Base-by-base conservation (phyloP, 2,113 vertebrate genomes). In the Panthera uncia region DNA sequence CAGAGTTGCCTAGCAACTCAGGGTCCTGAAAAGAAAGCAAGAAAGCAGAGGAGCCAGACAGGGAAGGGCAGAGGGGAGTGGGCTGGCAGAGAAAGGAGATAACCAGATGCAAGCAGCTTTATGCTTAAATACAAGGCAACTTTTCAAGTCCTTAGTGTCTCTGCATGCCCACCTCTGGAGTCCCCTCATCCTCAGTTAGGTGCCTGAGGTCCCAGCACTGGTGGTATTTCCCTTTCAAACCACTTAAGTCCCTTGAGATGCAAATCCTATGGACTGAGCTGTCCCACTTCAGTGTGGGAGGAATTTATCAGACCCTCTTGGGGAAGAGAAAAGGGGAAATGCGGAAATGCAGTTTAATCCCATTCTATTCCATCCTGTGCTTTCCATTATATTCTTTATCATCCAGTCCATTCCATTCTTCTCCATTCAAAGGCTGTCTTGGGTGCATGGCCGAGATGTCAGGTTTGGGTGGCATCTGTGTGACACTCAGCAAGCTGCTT, bases 1-100 rank as follows among this genome's bases (percentile, higher is more conserved):
- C 80, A 18, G 94, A 96, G 97, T 98, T 98, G 97, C 98, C 96
- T 97, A 98, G 97, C 98, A 98, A 98, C 97, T 97, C 38, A 0
- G 83, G 96, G 80, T 97, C 97, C 95, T 97, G 84, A 97, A 98
- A 97, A 97, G 98, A 97, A 98, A 97, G 87, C 27, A 41, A 93
- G 84, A 96, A 92, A 97, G 79, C 92, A 81, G 48, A 96, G 55
- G 73, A 98, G 48, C 81, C 83, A 96, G 61, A 96, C 76, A 79
- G 63, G 68, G 95, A 94, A 97, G 91, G 96, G 79, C 45, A 97
- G 92, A 96, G 78, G 89, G 69, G 96, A 88, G 90, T 71, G 50
- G 74, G 95, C 86, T 96, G 76, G 88, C 57, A 85, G 36, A 93
- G 68, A 79, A 94, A 94, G 82, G 45, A 65, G 79, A 61, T 33